phyloP scores from a whole-genome alignment of 2,888 invertebrate species.

The Mythimna pallens region DNA sequence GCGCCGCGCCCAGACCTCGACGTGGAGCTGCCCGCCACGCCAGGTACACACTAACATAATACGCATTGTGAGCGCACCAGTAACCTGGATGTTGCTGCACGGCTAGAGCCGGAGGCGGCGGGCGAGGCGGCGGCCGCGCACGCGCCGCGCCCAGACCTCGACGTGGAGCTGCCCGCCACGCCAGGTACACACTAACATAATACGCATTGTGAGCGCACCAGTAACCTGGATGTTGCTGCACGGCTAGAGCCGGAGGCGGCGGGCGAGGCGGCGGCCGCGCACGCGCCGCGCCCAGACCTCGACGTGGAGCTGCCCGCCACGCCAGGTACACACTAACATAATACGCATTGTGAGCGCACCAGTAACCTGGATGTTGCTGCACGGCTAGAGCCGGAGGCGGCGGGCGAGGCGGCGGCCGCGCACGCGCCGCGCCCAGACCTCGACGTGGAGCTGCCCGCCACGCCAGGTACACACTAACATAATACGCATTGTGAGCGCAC shows the following conservation, averaged over 20 bases:
- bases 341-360: constrained; percentile 64
- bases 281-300: constrained; percentile 75
- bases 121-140: constrained; percentile 67
- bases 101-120: constrained; percentile 71
- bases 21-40: constrained; percentile 78
- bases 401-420: constrained; percentile 65
- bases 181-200: constrained; percentile 26
- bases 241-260: constrained; percentile 72
- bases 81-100: constrained; percentile 68
- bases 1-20: constrained; percentile 77
- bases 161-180: constrained; percentile 79
- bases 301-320: constrained; percentile 80
- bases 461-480: constrained; percentile 33
- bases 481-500: constrained; percentile 64
- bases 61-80: constrained; percentile 63
- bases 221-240: constrained; percentile 67
- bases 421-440: constrained; percentile 75
- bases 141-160: constrained; percentile 76
- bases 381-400: constrained; percentile 72
- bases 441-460: constrained; percentile 80
- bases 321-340: constrained; percentile 30
- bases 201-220: constrained; percentile 64
- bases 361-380: constrained; percentile 67
- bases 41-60: constrained; percentile 22
- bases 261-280: constrained; percentile 67